Evolutionary conservation across 2,888 invertebrate genomes (phyloP).

Genomic region (Oxycera nigricornis): DNA sequence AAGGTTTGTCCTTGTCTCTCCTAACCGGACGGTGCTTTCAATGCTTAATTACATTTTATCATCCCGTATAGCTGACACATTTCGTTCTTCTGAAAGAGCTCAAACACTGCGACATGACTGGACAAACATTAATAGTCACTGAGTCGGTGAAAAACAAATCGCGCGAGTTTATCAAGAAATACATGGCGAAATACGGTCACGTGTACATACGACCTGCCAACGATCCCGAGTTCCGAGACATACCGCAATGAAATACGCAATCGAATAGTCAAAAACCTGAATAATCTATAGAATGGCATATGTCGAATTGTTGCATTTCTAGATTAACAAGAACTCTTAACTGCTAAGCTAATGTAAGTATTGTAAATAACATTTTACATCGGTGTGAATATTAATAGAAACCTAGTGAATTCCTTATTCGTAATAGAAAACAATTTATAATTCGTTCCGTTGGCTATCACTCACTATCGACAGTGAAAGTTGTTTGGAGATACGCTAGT

Average conservation of each 20-base stretch:
- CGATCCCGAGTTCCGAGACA: slow-evolving; percentile 56
- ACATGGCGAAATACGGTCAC: slow-evolving; percentile 93
- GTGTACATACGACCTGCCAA: slow-evolving; percentile 52
- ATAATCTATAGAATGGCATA: not conserved
- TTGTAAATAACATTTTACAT: not conserved
- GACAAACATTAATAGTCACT: slow-evolving; percentile 56
- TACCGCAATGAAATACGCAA: slow-evolving; percentile 3
- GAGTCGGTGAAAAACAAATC: slow-evolving; percentile 86
- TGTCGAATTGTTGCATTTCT: not conserved
- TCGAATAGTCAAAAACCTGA: not conserved
- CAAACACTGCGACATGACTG: slow-evolving; percentile 80
- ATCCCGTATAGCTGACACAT: slow-evolving; percentile 85
- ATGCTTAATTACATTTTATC: slow-evolving; percentile 37
- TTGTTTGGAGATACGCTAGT: not conserved
- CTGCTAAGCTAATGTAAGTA: not conserved
- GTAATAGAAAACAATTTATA: not conserved
- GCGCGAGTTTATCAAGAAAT: slow-evolving; percentile 92
- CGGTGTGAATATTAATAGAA: not conserved
- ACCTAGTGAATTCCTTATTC: not conserved
- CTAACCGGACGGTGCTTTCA: not conserved
- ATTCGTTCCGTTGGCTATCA: not conserved
- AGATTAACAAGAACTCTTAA: not conserved
- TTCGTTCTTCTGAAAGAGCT: slow-evolving; percentile 95
- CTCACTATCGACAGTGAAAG: not conserved
- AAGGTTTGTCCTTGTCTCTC: slow-evolving; percentile 70